A percentile compares a stretch with the other conserved stretches of the same genome.
These are phyloP conservation scores for Tetragonisca angustula DNA, from an alignment of 2,888 invertebrate species.

Conservation along the genomic window DNA sequence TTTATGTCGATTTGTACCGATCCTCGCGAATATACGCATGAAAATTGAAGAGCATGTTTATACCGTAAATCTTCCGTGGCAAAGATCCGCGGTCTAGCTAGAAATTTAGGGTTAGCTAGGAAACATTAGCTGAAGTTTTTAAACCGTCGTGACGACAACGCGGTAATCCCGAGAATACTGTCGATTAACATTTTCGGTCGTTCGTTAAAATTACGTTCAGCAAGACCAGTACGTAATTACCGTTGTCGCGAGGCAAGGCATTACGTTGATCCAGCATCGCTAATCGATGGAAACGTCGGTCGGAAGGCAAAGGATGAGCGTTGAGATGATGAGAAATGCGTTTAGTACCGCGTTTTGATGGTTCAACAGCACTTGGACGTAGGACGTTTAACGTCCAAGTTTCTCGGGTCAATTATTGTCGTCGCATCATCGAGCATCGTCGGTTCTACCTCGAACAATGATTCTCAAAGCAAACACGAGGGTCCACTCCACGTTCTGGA, in stretches of 20 bases:
- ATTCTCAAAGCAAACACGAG: conserved; percentile 56
- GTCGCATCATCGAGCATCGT: conserved; percentile 39
- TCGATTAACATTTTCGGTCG: background rate
- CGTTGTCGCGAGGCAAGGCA: background rate
- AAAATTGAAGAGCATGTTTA: no score
- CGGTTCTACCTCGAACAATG: conserved; percentile 44
- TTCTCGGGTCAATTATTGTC: conserved; percentile 61
- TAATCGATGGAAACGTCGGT: conserved; percentile 4
- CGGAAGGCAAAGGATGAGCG: background rate
- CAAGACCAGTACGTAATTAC: background rate
- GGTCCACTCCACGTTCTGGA: conserved; percentile 23
- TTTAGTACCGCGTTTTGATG: conserved; percentile 17
- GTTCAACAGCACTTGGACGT: conserved; percentile 27
- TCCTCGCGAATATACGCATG: no score
- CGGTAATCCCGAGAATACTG: background rate
- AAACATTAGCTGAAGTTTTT: background rate
- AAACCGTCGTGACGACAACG: background rate
- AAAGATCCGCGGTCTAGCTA: no score
- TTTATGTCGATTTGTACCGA: no score
- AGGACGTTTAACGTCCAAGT: conserved; percentile 58
- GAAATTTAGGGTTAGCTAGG: no score
- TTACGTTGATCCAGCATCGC: background rate
- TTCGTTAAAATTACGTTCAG: background rate
- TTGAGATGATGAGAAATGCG: background rate
- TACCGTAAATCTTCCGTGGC: no score